phyloP scores from a whole-genome alignment of 2,888 invertebrate genomes.

The Bugula neritina region DNA sequence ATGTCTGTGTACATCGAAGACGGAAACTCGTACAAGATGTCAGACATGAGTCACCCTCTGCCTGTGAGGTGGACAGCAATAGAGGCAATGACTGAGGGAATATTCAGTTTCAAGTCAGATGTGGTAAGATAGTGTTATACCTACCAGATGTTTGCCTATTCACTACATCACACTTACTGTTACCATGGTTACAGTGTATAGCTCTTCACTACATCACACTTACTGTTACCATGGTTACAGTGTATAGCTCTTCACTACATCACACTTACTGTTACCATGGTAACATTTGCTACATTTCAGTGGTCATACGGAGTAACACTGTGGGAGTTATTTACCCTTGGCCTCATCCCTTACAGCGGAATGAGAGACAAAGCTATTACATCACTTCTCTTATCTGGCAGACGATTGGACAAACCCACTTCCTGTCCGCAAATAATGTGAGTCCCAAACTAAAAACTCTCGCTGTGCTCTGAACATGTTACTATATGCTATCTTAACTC shows the following conservation, averaged over 20 bases:
- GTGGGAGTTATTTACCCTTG: slow-evolving; percentile 24
- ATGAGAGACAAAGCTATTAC: neutral
- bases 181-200: too few species aligned
- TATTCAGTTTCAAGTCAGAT: neutral
- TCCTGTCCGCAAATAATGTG: slow-evolving; percentile 6
- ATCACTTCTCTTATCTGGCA: neutral
- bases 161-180: too few species aligned
- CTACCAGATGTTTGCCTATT: too few species aligned
- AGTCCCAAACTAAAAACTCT: neutral
- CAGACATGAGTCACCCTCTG: neutral
- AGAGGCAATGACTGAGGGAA: slow-evolving; percentile 8
- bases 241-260: too few species aligned
- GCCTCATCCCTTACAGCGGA: neutral
- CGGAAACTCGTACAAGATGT: neutral
- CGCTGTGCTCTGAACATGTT: too few species aligned
- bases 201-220: too few species aligned
- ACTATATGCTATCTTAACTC: too few species aligned
- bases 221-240: too few species aligned
- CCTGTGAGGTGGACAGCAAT: slow-evolving; percentile 13
- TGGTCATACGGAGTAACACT: slow-evolving; percentile 10
- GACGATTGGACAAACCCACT: neutral
- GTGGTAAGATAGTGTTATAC: too few species aligned
- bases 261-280: too few species aligned
- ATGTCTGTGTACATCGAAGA: neutral
- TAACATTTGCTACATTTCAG: neutral